Percentiles rank a stretch among this genome's conserved stretches.
Conservation (phyloP, 2,113 vertebrate genomes). For the Cheilinus undulatus region DNA sequence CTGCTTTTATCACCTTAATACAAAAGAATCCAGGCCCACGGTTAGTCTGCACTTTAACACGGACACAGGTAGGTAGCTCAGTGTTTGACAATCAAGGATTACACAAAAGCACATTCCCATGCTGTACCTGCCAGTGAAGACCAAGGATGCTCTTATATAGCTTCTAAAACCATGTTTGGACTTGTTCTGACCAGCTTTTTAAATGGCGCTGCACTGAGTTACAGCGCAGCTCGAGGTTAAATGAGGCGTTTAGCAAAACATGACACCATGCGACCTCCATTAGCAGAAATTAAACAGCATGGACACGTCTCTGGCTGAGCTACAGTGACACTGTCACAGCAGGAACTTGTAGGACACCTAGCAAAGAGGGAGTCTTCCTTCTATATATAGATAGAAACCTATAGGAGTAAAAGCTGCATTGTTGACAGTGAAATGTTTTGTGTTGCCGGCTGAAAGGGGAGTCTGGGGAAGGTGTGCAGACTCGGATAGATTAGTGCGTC, state of each 20-base stretch:
- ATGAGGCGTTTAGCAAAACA: constrained; percentile 45
- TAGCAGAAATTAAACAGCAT: constrained; percentile 48
- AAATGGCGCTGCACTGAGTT: constrained; percentile 21
- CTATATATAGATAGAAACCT: constrained; percentile 43
- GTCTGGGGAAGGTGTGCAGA: constrained; percentile 15
- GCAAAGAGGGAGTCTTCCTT: constrained; percentile 44
- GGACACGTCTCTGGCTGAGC: constrained; percentile 22
- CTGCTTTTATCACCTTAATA: constrained; percentile 37
- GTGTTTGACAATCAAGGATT: constrained; percentile 81
- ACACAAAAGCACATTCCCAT: constrained; percentile 75
- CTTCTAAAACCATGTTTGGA: constrained; percentile 25
- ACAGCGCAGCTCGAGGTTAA: constrained; percentile 27
- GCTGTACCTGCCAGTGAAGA: constrained; percentile 62
- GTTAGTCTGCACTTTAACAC: constrained; percentile 69
- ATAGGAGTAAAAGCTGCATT: constrained; percentile 45
- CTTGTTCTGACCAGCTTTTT: constrained; percentile 38
- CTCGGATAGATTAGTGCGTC: constrained; percentile 32
- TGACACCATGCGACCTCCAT: constrained; percentile 49
- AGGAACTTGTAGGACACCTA: constrained; percentile 33
- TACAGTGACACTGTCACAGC: constrained; percentile 36
- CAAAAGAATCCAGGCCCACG: constrained; percentile 28
- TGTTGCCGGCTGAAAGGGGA: constrained; percentile 27
- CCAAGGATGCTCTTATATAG: constrained; percentile 31
- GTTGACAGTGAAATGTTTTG: constrained; percentile 41
- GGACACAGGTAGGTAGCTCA: constrained; percentile 36